Conservation (phyloP, 2,888 invertebrate genomes). For the Deroplatys truncata region DNA sequence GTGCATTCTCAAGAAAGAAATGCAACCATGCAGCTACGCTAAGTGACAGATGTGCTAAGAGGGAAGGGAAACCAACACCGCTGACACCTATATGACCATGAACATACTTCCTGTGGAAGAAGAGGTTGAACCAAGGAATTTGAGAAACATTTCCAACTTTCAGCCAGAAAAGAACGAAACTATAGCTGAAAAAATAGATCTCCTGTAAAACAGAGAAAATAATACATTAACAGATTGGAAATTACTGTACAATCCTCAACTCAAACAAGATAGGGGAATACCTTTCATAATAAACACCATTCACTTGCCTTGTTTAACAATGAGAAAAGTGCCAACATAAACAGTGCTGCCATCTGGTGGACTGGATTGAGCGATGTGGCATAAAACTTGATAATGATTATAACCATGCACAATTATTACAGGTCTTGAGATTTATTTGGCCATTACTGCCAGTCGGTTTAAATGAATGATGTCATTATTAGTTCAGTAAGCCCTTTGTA, state of each 20-base stretch:
- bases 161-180: constrained; percentile 22
- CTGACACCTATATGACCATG: neutral
- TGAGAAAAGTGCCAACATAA: too few relatives aligned
- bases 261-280: neutral
- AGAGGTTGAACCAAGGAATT: constrained; percentile 2
- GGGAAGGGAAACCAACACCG: neutral
- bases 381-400: too few relatives aligned
- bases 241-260: neutral
- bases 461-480: too few relatives aligned
- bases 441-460: too few relatives aligned
- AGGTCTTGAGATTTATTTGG: too few relatives aligned
- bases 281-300: too few relatives aligned
- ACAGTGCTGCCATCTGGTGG: too few relatives aligned
- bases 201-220: constrained; percentile 21
- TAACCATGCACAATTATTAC: too few relatives aligned
- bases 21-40: neutral
- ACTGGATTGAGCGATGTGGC: too few relatives aligned
- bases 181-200: constrained; percentile 21
- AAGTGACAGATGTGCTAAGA: neutral
- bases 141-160: constrained; percentile 9
- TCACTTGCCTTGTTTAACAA: too few relatives aligned
- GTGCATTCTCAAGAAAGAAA: neutral
- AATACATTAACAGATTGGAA: neutral
- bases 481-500: too few relatives aligned
- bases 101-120: constrained; percentile 27